Base-by-base conservation (phyloP, 1,140 invertebrate species). In the Calycopis cecrops region DNA sequence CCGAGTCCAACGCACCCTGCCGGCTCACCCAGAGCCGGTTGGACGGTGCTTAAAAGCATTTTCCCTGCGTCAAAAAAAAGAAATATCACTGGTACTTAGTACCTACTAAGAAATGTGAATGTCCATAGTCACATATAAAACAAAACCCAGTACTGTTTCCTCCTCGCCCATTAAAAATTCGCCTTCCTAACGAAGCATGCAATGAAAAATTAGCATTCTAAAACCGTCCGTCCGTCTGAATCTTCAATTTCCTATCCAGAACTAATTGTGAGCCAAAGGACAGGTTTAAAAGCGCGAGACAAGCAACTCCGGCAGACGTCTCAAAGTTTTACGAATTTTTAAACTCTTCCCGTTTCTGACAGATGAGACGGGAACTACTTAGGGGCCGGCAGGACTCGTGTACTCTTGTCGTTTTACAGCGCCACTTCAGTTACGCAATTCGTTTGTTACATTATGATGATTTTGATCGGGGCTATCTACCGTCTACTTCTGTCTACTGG, bases 271-370 rank as follows among this genome's bases (percentile, higher is more conserved):
- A 42, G 21, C 10, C 51, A 57, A 57, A 48, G 53, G 51, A 54
- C 57, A 59, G 50, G 51, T 35, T 51, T 54, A 51, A 44, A 57
- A 48, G 21, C 21, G 21, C 38, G 52, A 38, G 60, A 62, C 60
- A 57, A 57, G 51, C 56, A 38, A 33, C 52, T 44, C 37, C 57
- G 48, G 12, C 57, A 33, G 35, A 55, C 21, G n/a, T 60, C 28
- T 11, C 51, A 14, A 50, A 60, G 40, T 51, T 59, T 55, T 52
- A 12, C 53, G 35, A 52, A 62, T 60, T 65, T 65, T 65, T 62
- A 57, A 59, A 55, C 56, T 42, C 47, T 57, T 56, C 52, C 37
- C 33, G n/a, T 12, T 21, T 12, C 28, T 53, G 60, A 53, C 55
- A 62, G 50, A 47, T 50, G n/a, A 49, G 48, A 57, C 52, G 18